These are phyloP conservation scores for Eurystomus gularis DNA, from an alignment of 2,113 vertebrate species.

Conservation along the genomic window DNA sequence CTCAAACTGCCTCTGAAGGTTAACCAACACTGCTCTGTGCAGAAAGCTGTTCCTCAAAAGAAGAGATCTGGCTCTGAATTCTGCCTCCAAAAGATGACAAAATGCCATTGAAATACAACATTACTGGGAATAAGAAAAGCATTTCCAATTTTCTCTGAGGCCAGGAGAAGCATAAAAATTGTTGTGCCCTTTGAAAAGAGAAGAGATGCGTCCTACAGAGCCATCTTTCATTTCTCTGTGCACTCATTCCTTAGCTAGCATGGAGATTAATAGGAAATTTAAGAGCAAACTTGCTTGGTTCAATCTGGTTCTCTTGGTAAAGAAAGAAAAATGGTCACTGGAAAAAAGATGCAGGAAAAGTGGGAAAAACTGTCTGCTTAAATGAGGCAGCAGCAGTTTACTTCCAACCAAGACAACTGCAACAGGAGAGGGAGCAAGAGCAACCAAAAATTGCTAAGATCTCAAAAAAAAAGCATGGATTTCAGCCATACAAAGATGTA, in stretches of 20 bases:
- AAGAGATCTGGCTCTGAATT: not conserved
- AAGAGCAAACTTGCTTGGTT: not conserved
- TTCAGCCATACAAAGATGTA: not conserved
- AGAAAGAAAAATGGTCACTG: not conserved
- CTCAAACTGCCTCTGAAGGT: not conserved
- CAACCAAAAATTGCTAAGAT: not conserved
- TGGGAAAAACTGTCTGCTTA: not conserved
- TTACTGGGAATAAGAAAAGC: not conserved
- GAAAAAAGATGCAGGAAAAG: not conserved
- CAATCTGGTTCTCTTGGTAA: not conserved
- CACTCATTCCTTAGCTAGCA: not conserved
- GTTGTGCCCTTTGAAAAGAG: not conserved
- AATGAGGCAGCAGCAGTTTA: not conserved
- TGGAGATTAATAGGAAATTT: not conserved
- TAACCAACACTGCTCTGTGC: not conserved
- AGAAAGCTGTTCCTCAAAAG: not conserved
- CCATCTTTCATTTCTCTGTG: not conserved
- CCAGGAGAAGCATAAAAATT: not conserved
- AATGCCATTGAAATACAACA: not conserved
- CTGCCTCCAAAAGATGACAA: not conserved
- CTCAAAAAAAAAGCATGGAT: not conserved
- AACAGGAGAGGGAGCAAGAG: not conserved
- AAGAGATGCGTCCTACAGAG: not conserved
- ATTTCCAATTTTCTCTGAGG: not conserved
- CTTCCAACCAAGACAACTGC: not conserved